Percentiles rank a stretch among this genome's conserved stretches.
phyloP scores from a whole-genome alignment of 2,113 vertebrate genomes.

The Dicrurus megarhynchus region DNA sequence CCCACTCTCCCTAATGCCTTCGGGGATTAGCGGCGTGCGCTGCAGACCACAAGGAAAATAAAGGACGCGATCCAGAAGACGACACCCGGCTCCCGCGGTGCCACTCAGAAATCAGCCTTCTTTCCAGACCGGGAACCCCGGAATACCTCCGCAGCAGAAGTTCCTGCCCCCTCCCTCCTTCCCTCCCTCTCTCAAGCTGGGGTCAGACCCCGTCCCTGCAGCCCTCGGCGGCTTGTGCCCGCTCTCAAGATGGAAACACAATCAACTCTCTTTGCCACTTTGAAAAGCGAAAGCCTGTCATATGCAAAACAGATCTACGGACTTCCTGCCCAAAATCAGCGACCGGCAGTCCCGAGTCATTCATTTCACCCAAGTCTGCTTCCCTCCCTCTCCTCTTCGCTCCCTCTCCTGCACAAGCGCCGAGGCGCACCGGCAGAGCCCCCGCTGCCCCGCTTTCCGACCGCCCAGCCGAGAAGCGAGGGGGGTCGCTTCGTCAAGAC shows the following conservation, averaged over 20 bases:
- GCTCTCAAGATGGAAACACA: not conserved
- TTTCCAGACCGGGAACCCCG: not conserved
- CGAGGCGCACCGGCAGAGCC: not conserved
- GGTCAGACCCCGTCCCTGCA: not conserved
- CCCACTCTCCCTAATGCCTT: slow-evolving; percentile 63
- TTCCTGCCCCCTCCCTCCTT: slow-evolving; percentile 42
- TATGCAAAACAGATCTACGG: slow-evolving; percentile 52
- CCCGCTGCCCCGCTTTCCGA: not conserved
- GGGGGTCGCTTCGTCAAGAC: not conserved
- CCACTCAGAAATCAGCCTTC: not conserved
- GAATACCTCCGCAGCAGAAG: slow-evolving; percentile 1
- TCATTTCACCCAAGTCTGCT: slow-evolving; percentile 14
- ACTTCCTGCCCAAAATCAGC: slow-evolving; percentile 58
- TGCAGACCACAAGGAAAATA: slow-evolving; percentile 41
- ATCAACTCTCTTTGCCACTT: slow-evolving; percentile 1
- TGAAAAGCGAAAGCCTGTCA: slow-evolving; percentile 46
- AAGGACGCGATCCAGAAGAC: slow-evolving; percentile 35
- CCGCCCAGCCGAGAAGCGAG: not conserved
- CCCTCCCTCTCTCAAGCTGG: not conserved
- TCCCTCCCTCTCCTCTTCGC: not conserved
- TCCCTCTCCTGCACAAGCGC: not conserved
- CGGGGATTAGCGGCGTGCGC: slow-evolving; percentile 60
- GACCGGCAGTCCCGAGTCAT: slow-evolving; percentile 54
- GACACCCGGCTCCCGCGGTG: not conserved
- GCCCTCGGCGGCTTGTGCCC: not conserved